phyloP scores from a whole-genome alignment of 1,140 invertebrate genomes.

The Neotoxoptera formosana region DNA sequence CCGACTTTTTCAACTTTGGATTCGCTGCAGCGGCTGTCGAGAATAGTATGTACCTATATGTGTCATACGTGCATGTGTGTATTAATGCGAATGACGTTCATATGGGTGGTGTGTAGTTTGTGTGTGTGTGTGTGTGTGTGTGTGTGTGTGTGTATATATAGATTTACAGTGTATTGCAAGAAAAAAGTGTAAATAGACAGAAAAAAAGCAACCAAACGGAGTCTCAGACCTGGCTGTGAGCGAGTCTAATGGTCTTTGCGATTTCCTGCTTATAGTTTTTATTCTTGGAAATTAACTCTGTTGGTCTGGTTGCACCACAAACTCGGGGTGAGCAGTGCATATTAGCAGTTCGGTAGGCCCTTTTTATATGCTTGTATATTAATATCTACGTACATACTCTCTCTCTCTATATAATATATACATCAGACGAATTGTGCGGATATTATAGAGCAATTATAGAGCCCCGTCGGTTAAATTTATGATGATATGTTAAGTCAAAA shows the following conservation, averaged over 20 bases:
- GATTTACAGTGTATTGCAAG: neutral
- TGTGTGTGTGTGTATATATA: neutral
- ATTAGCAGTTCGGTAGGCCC: neutral
- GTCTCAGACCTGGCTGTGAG: neutral
- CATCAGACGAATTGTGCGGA: neutral
- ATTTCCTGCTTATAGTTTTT: neutral
- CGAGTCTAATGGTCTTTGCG: neutral
- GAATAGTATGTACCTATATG: neutral
- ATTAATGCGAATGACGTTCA: neutral
- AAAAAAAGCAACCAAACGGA: neutral
- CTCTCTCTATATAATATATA: neutral
- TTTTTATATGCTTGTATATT: neutral
- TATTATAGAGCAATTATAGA: neutral
- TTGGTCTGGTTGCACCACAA: neutral
- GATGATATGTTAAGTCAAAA: neutral
- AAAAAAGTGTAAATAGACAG: neutral
- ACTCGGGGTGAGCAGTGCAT: neutral
- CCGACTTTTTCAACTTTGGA: conserved; percentile 7
- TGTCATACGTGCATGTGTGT: neutral
- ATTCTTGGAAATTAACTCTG: neutral
- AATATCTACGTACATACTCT: too few species aligned
- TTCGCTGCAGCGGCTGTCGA: neutral
- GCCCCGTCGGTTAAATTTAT: neutral
- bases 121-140: too few species aligned
- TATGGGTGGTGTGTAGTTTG: neutral